Evolutionary conservation across 2,888 invertebrate species (phyloP).

Genomic region (Desoria tigrina): DNA sequence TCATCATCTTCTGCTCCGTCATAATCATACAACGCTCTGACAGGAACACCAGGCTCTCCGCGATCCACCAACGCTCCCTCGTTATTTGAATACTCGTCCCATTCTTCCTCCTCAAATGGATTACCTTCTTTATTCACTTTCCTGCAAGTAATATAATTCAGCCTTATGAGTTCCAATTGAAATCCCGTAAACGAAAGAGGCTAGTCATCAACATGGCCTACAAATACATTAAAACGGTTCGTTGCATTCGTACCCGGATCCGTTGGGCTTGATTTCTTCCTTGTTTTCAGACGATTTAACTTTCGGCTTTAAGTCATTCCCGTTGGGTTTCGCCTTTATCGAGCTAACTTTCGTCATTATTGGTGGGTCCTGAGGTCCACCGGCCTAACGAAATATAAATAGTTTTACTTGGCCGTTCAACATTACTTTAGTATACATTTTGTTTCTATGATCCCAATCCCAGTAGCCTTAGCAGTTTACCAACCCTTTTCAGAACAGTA

Average conservation of each 20-base stretch:
- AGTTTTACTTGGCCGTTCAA: too few species aligned
- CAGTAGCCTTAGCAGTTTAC: too few species aligned
- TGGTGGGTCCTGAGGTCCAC: constrained; percentile 50
- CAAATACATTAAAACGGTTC: too few species aligned
- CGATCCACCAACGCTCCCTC: constrained; percentile 81
- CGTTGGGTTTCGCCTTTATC: constrained; percentile 47
- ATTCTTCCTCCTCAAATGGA: constrained; percentile 83
- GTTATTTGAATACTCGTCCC: constrained; percentile 63
- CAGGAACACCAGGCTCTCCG: constrained; percentile 91
- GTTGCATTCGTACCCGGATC: constrained; percentile 50
- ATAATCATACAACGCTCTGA: constrained; percentile 93
- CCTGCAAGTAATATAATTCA: constrained; percentile 57
- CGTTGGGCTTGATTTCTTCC: constrained; percentile 51
- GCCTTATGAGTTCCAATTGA: neutral
- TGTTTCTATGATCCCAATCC: too few species aligned
- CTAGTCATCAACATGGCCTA: too few species aligned
- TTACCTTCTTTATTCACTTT: constrained; percentile 66
- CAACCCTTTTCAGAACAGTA: neutral
- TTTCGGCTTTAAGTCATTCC: constrained; percentile 38
- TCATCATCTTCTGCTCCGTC: constrained; percentile 97
- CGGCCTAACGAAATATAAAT: constrained; percentile 41
- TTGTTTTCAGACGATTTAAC: constrained; percentile 37
- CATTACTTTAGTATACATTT: too few species aligned
- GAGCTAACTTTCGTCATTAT: constrained; percentile 49
- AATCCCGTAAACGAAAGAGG: neutral